A percentile compares a stretch with the other conserved stretches of the same genome.
These are phyloP conservation scores for Eidolon helvum DNA, from an alignment of 2,113 vertebrate species.

Conservation along the genomic window DNA sequence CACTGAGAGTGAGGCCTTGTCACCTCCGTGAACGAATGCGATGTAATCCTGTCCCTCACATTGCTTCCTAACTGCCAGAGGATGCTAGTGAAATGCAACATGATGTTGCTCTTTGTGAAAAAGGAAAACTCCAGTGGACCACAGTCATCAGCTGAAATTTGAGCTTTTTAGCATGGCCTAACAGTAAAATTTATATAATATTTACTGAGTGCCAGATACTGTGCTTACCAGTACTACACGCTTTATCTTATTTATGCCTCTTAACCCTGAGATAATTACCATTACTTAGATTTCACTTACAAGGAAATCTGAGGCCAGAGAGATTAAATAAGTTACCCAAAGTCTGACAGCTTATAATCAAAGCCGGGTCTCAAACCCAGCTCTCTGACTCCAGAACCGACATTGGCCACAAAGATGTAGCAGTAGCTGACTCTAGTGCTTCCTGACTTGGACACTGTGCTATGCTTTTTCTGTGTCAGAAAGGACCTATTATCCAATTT, in stretches of 20 bases:
- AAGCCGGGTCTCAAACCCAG: neutral
- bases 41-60: neutral
- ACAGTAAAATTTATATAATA: neutral
- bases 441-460: neutral
- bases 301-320: neutral
- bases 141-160: neutral
- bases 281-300: constrained; percentile 34
- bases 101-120: neutral
- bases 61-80: neutral
- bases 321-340: constrained; percentile 9
- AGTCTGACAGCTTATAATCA: neutral
- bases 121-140: neutral
- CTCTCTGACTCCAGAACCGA: neutral
- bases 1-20: neutral
- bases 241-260: neutral
- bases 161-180: neutral
- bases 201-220: neutral
- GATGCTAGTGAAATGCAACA: neutral
- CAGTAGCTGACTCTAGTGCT: neutral
- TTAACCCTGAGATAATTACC: neutral
- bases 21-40: neutral
- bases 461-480: neutral
- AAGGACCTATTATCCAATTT: constrained; percentile 10
- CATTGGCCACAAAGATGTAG: neutral
- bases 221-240: neutral